Base-by-base conservation (phyloP, 2,888 invertebrate genomes). In the Temnothorax rugatulus region DNA sequence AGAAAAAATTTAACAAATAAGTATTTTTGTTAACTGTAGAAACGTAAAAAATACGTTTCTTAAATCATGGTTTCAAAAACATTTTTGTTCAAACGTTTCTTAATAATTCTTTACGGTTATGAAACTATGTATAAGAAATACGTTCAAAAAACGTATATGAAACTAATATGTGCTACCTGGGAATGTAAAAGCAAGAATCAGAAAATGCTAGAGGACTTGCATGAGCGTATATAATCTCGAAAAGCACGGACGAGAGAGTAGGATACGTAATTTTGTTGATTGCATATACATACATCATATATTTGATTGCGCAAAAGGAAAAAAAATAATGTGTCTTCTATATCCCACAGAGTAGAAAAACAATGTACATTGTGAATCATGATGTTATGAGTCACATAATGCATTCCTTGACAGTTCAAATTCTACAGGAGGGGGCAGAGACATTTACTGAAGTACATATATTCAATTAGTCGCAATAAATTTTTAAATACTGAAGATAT, bases 301-400 rank as follows among this genome's bases (percentile, higher is more conserved):
- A 50, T 9, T 38, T 75, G 29, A 15, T 5, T 18, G 13, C 13
- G 15, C 5, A n/a, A 13, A 0, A 13, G 21, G 0, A 5, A 4
- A 75, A 21, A 47, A 59, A 44, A 57, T 57, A 21, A n/a, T 18
- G 13, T 34, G n/a, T 34, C 8, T n/a, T 4, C 9, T 41, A 57
- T 25, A 44, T 59, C 34, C 59, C 13, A 13, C 13, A 4, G n/a
- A 54, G 21, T 52, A 34, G 4, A 59, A 81, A 47, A 81, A 57
- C 57, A 66, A 54, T 59, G 11, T 13, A 13, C 8, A 47, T 3
- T 57, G 15, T 77, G 69, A 77, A 44, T 76, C 47, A 66, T 47
- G 5, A 74, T 4, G 15, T 11, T 61, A 25, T 77, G n/a, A 69
- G 13, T 69, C 54, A 29, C 5, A 11, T 59, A 75, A 4, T 54